These are phyloP conservation scores for Ischnura elegans DNA, from an alignment of 2,888 invertebrate genomes.

Conservation along the genomic window DNA sequence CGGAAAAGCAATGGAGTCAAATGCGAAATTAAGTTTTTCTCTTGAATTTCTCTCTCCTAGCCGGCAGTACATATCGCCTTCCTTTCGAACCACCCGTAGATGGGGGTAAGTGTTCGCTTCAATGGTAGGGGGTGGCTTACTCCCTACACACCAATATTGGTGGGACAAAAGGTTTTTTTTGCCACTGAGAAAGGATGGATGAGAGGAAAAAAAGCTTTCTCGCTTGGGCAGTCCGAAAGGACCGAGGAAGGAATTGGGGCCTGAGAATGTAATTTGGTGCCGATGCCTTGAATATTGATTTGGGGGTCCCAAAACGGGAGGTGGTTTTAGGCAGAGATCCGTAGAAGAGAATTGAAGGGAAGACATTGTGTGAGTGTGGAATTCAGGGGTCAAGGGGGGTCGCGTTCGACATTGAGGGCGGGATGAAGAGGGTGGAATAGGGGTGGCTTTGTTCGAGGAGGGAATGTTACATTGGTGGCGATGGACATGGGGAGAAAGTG, in stretches of 20 bases:
- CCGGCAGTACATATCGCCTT: no score
- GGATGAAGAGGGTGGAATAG: neutral
- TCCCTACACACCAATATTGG: no score
- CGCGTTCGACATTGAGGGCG: neutral
- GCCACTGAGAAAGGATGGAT: no score
- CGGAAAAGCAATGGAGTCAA: no score
- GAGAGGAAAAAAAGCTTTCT: neutral
- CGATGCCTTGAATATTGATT: constrained; percentile 65
- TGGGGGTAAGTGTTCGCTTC: no score
- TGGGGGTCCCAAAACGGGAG: constrained; percentile 45
- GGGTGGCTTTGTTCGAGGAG: neutral
- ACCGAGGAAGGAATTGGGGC: constrained; percentile 1
- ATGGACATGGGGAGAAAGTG: neutral
- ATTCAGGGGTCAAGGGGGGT: no score
- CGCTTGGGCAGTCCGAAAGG: neutral
- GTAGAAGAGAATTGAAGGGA: constrained; percentile 36
- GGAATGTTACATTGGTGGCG: neutral
- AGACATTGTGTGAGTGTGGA: neutral
- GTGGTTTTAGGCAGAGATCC: constrained; percentile 9
- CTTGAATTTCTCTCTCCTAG: no score
- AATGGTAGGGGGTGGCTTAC: no score
- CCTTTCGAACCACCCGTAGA: no score
- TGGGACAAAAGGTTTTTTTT: neutral
- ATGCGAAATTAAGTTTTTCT: no score
- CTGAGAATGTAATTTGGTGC: constrained; percentile 53